These are phyloP conservation scores for Tetranychus cinnabarinus DNA, from an alignment of 1,140 invertebrate genomes.

Conservation along the genomic window DNA sequence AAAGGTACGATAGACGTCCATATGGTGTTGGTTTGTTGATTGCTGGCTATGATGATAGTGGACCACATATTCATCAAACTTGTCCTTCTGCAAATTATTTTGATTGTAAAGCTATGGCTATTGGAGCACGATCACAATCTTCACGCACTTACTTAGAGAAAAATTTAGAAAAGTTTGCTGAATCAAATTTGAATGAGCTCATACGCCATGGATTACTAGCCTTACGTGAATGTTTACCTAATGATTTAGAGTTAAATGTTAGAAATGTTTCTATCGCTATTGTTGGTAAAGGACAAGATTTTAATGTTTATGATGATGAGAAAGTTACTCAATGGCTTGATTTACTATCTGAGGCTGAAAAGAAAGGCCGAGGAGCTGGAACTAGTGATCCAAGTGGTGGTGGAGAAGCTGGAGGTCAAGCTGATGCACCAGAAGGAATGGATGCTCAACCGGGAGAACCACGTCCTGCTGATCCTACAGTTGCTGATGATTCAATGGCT, in stretches of 20 bases:
- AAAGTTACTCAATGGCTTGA: conserved; percentile 25
- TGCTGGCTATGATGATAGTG: conserved; percentile 82
- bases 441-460: background rate
- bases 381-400: too few species aligned
- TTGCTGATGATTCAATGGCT: background rate
- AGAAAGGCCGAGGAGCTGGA: background rate
- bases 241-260: conserved; percentile 73
- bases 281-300: conserved; percentile 52
- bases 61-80: conserved; percentile 89
- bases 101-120: conserved; percentile 95
- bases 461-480: background rate
- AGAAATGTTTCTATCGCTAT: conserved; percentile 85
- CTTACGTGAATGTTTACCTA: conserved; percentile 74
- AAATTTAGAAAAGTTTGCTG: conserved; percentile 46
- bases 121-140: conserved; percentile 90
- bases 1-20: conserved; percentile 84
- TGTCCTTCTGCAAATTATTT: conserved; percentile 94
- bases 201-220: conserved; percentile 84
- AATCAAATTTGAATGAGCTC: conserved; percentile 44
- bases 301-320: conserved; percentile 55
- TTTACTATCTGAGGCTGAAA: background rate
- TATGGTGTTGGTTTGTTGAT: conserved; percentile 90
- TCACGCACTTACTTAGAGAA: conserved; percentile 92
- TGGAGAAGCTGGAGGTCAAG: too few species aligned
- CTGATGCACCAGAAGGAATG: background rate